Base-by-base conservation (phyloP, 2,888 invertebrate genomes). In the Chaetoderma sp. region DNA sequence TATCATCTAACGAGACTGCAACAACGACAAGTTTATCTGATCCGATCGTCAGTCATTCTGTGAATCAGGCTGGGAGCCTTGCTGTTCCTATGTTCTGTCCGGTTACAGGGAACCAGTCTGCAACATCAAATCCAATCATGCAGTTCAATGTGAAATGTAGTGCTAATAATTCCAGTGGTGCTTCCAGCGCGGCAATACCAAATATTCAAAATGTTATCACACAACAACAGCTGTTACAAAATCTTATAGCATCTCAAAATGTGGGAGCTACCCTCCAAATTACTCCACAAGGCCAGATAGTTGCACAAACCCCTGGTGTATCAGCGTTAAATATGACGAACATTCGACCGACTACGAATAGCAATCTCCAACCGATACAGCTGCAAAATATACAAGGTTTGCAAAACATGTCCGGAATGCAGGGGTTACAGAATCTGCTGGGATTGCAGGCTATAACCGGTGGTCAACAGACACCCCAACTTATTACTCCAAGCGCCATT, bases 351-450 rank as follows among this genome's bases (percentile, higher is more conserved):
- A 60, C 72, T 6, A 33, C 44, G 21, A 18, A 16, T 6, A 32
- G 30, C n/a, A 68, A 67, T 28, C 69, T 78, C 50, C 76, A 78
- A 67, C 74, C 79, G 0, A 59, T 82, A 1, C 81, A 80, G 68
- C 69, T 82, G 4, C 81, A 79, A 56, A 79, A 78, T 52, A 39
- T 81, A 16, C 82, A 79, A 58, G 76, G 78, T 16, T 42, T 81
- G 18, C 81, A 78, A 60, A 71, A 71, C 28, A 25, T 80, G 8
- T 78, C 75, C 56, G 63, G 71, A 10, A 56, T 80, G 58, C 79
- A 78, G 65, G 73, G 71, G 27, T 45, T 79, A 18, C 79, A 78
- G 50, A 73, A 73, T 32, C 52, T 81, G 5, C 77, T 75, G 16
- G 72, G 75, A 23, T 59, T 77, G 2, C 76, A 77, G 66, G 75